phyloP scores from a whole-genome alignment of 2,888 invertebrate genomes.

The Cryptops parisi region DNA sequence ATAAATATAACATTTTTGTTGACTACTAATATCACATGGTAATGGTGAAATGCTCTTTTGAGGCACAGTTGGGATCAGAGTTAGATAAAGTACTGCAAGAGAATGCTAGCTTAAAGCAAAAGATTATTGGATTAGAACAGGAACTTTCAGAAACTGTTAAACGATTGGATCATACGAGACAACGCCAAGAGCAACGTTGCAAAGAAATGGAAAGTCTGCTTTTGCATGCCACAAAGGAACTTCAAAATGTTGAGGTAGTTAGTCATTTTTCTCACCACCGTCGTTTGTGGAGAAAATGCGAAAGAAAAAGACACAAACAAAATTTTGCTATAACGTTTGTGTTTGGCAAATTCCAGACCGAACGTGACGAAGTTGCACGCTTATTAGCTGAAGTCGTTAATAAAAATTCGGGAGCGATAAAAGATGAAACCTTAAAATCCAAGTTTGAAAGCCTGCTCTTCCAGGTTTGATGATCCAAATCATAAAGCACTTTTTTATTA shows the following conservation, averaged over 20 bases:
- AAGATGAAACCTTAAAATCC: slow-evolving; percentile 4
- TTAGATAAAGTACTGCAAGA: slow-evolving; percentile 11
- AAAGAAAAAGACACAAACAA: too few relatives aligned
- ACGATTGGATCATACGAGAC: slow-evolving; percentile 4
- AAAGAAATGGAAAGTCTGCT: slow-evolving; percentile 4
- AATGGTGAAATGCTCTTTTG: neutral
- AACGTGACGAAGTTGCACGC: slow-evolving; percentile 6
- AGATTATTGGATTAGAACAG: slow-evolving; percentile 11
- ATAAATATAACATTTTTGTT: neutral
- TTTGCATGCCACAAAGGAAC: slow-evolving; percentile 5
- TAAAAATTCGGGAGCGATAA: neutral
- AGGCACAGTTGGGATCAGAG: slow-evolving; percentile 6
- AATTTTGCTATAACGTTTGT: neutral
- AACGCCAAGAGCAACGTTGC: slow-evolving; percentile 8
- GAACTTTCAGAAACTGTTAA: slow-evolving; percentile 7
- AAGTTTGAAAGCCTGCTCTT: slow-evolving; percentile 6
- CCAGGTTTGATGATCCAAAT: too few relatives aligned
- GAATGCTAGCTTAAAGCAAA: slow-evolving; percentile 8
- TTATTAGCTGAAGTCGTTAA: slow-evolving; percentile 6
- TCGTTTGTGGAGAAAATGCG: too few relatives aligned
- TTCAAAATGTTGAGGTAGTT: slow-evolving; percentile 4
- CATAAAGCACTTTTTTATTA: too few relatives aligned
- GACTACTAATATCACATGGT: too few relatives aligned
- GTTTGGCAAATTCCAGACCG: neutral
- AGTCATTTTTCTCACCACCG: too few relatives aligned